These are phyloP conservation scores for Drosophila bocqueti DNA, from an alignment of 1,140 invertebrate genomes.

Conservation along the genomic window DNA sequence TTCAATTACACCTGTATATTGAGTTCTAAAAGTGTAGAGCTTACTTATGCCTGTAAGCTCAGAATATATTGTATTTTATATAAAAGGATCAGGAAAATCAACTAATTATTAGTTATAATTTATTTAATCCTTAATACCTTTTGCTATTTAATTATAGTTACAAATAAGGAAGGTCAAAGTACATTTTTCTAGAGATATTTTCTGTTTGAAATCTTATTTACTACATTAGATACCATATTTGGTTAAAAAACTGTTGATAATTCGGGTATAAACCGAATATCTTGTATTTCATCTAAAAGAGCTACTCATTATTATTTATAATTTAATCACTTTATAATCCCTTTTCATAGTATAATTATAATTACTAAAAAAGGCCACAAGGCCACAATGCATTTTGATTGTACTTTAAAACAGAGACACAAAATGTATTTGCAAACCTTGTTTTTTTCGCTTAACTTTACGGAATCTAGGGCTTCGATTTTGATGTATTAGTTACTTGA, in stretches of 20 bases:
- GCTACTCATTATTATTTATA: not conserved
- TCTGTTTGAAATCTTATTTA: not conserved
- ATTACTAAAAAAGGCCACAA: not conserved
- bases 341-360: not conserved
- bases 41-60: no score
- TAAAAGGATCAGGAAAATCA: not conserved
- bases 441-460: slow-evolving; percentile 2
- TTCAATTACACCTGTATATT: no score
- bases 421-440: slow-evolving; percentile 5
- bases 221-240: no score
- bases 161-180: not conserved
- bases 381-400: not conserved
- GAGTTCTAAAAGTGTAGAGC: no score
- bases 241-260: no score
- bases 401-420: not conserved
- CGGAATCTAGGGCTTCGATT: slow-evolving; percentile 31
- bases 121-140: not conserved
- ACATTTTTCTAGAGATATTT: not conserved
- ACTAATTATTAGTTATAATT: not conserved
- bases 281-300: no score
- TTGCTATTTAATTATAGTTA: not conserved
- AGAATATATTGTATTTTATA: not conserved
- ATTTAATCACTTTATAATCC: not conserved
- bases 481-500: slow-evolving; percentile 40
- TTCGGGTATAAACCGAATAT: no score